Conservation (phyloP, 1,140 invertebrate species). For the Sycophila sp. region DNA sequence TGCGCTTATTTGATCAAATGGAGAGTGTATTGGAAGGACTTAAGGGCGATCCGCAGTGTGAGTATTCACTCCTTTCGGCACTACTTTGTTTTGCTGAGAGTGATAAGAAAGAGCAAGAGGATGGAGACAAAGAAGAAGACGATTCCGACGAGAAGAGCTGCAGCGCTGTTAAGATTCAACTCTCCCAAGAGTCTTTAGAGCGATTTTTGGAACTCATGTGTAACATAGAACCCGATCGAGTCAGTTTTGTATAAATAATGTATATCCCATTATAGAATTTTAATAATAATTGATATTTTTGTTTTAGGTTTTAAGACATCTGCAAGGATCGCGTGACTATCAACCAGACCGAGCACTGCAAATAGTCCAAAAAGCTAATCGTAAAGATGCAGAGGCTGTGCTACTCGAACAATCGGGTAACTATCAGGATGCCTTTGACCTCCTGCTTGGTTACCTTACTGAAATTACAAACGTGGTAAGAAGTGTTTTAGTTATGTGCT, state of each 20-base stretch:
- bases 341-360: slow-evolving; percentile 57
- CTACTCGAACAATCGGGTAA: slow-evolving; percentile 63
- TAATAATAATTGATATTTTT: neutral
- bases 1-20: slow-evolving; percentile 48
- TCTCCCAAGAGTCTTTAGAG: slow-evolving; percentile 70
- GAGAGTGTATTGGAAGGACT: slow-evolving; percentile 59
- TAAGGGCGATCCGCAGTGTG: slow-evolving; percentile 58
- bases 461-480: slow-evolving; percentile 50
- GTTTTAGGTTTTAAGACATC: slow-evolving; percentile 53
- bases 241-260: slow-evolving; percentile 27
- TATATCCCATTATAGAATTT: neutral
- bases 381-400: slow-evolving; percentile 58
- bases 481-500: neutral
- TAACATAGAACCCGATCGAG: slow-evolving; percentile 66
- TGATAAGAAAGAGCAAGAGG: neutral
- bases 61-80: slow-evolving; percentile 73
- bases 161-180: slow-evolving; percentile 51
- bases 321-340: slow-evolving; percentile 58
- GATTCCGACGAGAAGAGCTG: slow-evolving; percentile 35
- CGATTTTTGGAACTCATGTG: slow-evolving; percentile 78
- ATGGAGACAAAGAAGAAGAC: slow-evolving; percentile 48
- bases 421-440: slow-evolving; percentile 61
- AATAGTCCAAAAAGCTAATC: slow-evolving; percentile 55
- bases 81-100: slow-evolving; percentile 59
- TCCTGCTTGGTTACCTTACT: slow-evolving; percentile 55